These are phyloP conservation scores for Camponotus fellah DNA, from an alignment of 2,888 invertebrate genomes.

Conservation along the genomic window DNA sequence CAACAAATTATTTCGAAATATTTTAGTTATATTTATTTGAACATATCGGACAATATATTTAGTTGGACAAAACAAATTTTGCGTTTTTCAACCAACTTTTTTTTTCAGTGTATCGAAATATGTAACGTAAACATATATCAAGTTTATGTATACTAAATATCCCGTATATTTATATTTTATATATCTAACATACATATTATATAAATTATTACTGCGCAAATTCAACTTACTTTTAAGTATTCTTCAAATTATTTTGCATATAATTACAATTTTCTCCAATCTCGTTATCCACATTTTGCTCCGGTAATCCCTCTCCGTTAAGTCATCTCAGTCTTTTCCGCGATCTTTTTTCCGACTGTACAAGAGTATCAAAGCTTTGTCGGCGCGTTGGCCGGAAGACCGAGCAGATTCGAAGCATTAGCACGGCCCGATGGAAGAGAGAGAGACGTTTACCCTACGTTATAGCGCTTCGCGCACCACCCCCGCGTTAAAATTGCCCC, in stretches of 20 bases:
- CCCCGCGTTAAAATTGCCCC: constrained; percentile 42
- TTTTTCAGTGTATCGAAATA: neutral
- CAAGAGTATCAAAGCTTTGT: constrained; percentile 78
- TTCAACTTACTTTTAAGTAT: neutral
- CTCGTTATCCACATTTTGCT: constrained; percentile 7
- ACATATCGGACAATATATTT: too few species aligned
- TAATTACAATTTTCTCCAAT: constrained; percentile 31
- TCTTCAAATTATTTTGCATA: neutral
- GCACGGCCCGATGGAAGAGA: constrained; percentile 75
- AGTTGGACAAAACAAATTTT: too few species aligned
- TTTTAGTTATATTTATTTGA: too few species aligned
- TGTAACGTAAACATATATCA: neutral
- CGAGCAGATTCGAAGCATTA: constrained; percentile 79
- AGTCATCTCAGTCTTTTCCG: constrained; percentile 34
- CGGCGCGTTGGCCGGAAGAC: constrained; percentile 79
- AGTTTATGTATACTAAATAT: neutral
- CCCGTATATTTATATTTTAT: neutral
- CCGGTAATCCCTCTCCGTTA: constrained; percentile 17
- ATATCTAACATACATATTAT: neutral
- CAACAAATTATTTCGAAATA: too few species aligned
- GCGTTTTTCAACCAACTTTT: too few species aligned
- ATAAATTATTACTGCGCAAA: neutral
- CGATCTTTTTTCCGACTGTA: constrained; percentile 66
- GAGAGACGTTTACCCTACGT: constrained; percentile 53
- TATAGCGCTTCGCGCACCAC: constrained; percentile 36